Evolutionary conservation across 2,113 vertebrate species (phyloP), one percentile per base, ranked within the genome.

Genomic region (Ploceus nigricollis): DNA sequence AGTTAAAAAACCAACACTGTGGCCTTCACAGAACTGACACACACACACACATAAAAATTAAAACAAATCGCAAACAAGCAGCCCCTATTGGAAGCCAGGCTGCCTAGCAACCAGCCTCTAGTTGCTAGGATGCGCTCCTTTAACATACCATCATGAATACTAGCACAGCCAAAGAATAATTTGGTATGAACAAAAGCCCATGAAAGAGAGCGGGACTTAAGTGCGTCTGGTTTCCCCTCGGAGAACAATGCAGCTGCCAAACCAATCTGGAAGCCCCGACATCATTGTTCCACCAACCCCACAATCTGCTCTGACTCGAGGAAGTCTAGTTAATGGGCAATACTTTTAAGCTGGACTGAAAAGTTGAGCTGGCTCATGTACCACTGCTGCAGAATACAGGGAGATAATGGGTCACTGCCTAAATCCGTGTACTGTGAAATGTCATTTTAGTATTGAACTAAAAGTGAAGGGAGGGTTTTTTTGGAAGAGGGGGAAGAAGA

Each of bases 71-170:
- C 96, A 96, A 97, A 98, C 96, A 98, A 98, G 97, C 90, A 97
- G 97, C 95, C 97, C 61, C 98, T 98, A 98, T 98, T 98, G 98
- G 98, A 98, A 97, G 97, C 89, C 82, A 93, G 96, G 98, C 98
- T 99, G 98, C 98, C 97, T 98, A 98, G 99, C 99, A 99, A 99
- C 98, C 64, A 83, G 97, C 96, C 93, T 94, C 93, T 93, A 97
- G 99, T 99, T 99, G 99, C 99, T 99, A 99, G 98, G 99, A 98
- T 98, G 98, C 98, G 31, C 98, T 98, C 98, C 98, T 98, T 98
- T 98, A 99, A 98, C 98, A 98, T 98, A 98, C 98, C 98, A 98
- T 98, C 98, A 97, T 98, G 97, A 99, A 99, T 99, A 98, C 98
- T 98, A 98, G 98, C 98, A 98, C 98, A 98, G 98, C 96, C 96